Conservation (phyloP, 1,140 invertebrate species). For the Calephelis virginiensis region DNA sequence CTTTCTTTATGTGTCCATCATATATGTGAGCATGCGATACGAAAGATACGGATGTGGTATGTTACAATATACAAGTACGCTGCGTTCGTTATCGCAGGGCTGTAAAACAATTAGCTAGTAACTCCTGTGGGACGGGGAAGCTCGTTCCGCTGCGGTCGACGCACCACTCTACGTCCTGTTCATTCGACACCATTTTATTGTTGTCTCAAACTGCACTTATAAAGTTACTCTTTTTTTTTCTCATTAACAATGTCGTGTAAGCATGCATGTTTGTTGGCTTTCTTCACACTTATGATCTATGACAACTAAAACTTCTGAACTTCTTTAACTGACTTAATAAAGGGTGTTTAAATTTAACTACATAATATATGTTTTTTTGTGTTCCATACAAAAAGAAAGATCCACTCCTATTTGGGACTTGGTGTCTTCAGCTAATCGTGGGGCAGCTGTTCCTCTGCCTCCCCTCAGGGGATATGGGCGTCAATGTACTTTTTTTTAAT, state of each 20-base stretch:
- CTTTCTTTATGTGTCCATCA: no score
- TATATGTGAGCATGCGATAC: no score
- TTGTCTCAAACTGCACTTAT: slow-evolving; percentile 36
- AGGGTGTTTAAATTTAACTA: no score
- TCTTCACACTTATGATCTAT: background rate
- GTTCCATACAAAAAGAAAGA: no score
- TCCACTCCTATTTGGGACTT: no score
- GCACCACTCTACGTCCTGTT: slow-evolving; percentile 57
- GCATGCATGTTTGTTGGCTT: background rate
- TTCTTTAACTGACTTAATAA: no score
- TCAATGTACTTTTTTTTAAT: no score
- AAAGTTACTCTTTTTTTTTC: slow-evolving; percentile 7
- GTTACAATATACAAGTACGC: background rate
- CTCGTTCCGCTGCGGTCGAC: slow-evolving; percentile 54
- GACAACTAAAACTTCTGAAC: no score
- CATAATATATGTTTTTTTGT: no score
- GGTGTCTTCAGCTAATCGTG: no score
- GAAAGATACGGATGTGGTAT: background rate
- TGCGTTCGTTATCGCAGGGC: background rate
- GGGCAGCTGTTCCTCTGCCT: no score
- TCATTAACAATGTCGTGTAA: background rate
- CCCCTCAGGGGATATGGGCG: no score
- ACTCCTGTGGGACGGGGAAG: slow-evolving; percentile 49
- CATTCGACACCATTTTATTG: slow-evolving; percentile 49
- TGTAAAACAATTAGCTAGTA: slow-evolving; percentile 18